Conservation (phyloP, 2,113 vertebrate genomes). For the Narcine bancroftii region DNA sequence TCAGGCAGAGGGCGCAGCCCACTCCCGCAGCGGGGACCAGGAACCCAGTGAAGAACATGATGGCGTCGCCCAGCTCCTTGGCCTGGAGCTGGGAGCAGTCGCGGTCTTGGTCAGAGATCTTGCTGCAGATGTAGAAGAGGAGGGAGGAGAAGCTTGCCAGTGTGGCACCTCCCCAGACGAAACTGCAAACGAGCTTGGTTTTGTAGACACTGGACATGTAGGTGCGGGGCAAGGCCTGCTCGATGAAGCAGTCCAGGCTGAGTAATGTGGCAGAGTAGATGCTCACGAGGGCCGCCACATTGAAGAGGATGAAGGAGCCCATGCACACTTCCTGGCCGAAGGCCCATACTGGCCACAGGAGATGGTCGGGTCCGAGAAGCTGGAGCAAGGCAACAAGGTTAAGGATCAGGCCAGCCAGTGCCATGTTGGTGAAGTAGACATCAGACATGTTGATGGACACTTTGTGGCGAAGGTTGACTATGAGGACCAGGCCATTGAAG, state of each 20-base stretch:
- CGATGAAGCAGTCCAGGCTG: slow-evolving; percentile 37
- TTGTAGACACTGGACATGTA: slow-evolving; percentile 35
- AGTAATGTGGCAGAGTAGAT: slow-evolving; percentile 35
- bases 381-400: slow-evolving; percentile 22
- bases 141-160: slow-evolving; percentile 39
- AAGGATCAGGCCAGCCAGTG: slow-evolving; percentile 33
- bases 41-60: slow-evolving; percentile 37
- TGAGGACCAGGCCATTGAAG: slow-evolving; percentile 22
- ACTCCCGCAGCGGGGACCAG: slow-evolving; percentile 11
- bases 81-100: slow-evolving; percentile 36
- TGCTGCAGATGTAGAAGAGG: slow-evolving; percentile 37
- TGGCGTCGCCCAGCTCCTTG: slow-evolving; percentile 36
- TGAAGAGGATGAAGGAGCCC: slow-evolving; percentile 38
- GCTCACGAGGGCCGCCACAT: slow-evolving; percentile 25
- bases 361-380: not conserved
- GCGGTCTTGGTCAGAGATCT: not conserved
- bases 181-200: slow-evolving; percentile 32
- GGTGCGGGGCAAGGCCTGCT: slow-evolving; percentile 14
- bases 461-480: slow-evolving; percentile 34
- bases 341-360: not conserved
- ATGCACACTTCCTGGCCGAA: slow-evolving; percentile 27
- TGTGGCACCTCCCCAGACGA: slow-evolving; percentile 34
- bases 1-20: not conserved
- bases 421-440: slow-evolving; percentile 39
- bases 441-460: slow-evolving; percentile 30